These are phyloP conservation scores for Charadrius vociferus DNA, from an alignment of 2,113 vertebrate species.

Conservation along the genomic window DNA sequence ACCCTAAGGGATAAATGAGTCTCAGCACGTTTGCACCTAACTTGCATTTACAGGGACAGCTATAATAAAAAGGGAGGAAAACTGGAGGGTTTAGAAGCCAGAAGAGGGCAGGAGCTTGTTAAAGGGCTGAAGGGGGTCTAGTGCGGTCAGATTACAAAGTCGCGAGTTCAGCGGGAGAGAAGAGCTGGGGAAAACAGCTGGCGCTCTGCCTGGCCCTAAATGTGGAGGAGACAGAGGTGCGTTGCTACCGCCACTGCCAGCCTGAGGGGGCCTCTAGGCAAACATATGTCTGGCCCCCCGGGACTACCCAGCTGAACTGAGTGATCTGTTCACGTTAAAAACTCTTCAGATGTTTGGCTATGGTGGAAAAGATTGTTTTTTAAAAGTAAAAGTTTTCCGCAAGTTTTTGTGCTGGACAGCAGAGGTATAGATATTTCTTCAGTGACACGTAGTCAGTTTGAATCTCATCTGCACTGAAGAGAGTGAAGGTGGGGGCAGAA, in stretches of 20 bases:
- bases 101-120: neutral
- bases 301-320: neutral
- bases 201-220: accelerated
- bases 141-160: neutral
- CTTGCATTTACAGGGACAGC: neutral
- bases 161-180: neutral
- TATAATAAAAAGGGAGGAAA: neutral
- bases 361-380: neutral
- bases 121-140: neutral
- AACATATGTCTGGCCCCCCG: neutral
- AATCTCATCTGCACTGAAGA: neutral
- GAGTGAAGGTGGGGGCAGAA: neutral
- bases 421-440: neutral
- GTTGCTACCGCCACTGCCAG: neutral
- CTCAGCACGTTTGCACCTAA: neutral
- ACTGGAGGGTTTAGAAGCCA: neutral
- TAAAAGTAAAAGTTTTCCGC: neutral
- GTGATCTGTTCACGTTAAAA: neutral
- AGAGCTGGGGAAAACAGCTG: neutral
- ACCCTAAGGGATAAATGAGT: neutral
- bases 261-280: neutral
- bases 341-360: neutral
- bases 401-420: neutral
- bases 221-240: neutral
- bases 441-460: neutral